Conservation (phyloP, 2,888 invertebrate species). For the Balanococcus diminutus region DNA sequence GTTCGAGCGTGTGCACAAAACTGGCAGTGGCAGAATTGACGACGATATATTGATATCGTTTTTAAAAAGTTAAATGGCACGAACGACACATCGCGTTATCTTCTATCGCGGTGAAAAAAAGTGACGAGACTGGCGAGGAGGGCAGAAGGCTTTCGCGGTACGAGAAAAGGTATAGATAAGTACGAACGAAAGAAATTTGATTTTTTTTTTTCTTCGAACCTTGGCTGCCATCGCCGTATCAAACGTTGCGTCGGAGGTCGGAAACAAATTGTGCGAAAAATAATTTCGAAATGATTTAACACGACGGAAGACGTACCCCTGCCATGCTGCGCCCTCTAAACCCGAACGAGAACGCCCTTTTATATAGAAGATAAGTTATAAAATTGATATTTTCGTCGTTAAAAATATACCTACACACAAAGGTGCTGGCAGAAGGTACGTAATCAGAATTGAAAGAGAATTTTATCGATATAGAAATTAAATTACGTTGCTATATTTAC, state of each 20-base stretch:
- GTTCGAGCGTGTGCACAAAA: background rate
- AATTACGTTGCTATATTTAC: background rate
- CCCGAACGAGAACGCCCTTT: background rate
- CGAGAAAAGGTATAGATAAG: background rate
- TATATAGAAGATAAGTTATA: background rate
- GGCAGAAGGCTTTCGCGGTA: background rate
- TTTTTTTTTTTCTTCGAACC: background rate
- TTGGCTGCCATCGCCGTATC: background rate
- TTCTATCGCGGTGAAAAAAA: background rate
- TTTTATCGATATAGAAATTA: background rate
- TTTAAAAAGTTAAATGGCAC: slow-evolving; percentile 8
- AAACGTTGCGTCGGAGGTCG: background rate
- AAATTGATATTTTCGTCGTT: background rate
- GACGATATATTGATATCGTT: background rate
- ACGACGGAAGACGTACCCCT: background rate
- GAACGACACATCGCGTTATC: background rate
- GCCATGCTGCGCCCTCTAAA: background rate
- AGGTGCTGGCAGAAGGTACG: background rate
- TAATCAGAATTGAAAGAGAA: background rate
- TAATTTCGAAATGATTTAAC: slow-evolving; percentile 28
- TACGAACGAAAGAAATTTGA: background rate
- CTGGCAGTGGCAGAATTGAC: background rate
- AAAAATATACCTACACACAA: background rate
- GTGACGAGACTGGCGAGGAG: background rate
- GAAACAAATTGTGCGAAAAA: slow-evolving; percentile 18